Percentiles rank a stretch among this genome's conserved stretches.
Evolutionary conservation across 2,113 vertebrate genomes (phyloP).

Genomic region (Anser cygnoides): DNA sequence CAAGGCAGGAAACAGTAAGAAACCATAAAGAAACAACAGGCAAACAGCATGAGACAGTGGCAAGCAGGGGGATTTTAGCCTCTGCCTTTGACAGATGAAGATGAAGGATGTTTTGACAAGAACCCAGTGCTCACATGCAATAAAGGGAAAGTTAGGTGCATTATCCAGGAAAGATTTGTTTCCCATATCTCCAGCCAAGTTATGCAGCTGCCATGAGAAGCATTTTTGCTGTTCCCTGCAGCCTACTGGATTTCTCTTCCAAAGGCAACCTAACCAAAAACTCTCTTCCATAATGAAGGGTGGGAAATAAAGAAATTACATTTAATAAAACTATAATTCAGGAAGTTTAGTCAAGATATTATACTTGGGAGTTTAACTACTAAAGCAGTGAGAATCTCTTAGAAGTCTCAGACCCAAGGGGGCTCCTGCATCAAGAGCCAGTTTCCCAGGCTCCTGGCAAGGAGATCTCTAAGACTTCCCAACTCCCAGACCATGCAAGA

Average conservation of each 20-base stretch:
- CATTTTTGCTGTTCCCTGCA: neutral
- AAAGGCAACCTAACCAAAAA: neutral
- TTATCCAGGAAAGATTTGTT: neutral
- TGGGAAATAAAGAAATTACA: neutral
- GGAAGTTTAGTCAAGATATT: neutral
- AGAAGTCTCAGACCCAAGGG: neutral
- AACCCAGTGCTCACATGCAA: neutral
- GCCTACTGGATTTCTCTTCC: neutral
- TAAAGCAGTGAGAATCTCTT: neutral
- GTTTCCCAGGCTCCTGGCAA: neutral
- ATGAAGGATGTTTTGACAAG: neutral
- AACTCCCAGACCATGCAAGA: neutral
- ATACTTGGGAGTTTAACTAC: neutral
- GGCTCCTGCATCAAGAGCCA: neutral
- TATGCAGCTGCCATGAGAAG: neutral
- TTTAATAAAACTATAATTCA: neutral
- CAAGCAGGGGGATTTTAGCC: neutral
- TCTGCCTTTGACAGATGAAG: neutral
- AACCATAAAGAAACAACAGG: rapidly evolving
- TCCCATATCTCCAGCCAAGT: rapidly evolving
- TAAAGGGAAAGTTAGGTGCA: neutral
- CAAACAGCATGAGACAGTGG: rapidly evolving
- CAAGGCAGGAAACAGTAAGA: neutral
- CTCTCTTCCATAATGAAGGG: neutral
- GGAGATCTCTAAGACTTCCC: neutral